Evolutionary conservation across 2,797 vertebrate genomes (phyloP).

Genomic region (Odontamblyopus lacepedii): DNA sequence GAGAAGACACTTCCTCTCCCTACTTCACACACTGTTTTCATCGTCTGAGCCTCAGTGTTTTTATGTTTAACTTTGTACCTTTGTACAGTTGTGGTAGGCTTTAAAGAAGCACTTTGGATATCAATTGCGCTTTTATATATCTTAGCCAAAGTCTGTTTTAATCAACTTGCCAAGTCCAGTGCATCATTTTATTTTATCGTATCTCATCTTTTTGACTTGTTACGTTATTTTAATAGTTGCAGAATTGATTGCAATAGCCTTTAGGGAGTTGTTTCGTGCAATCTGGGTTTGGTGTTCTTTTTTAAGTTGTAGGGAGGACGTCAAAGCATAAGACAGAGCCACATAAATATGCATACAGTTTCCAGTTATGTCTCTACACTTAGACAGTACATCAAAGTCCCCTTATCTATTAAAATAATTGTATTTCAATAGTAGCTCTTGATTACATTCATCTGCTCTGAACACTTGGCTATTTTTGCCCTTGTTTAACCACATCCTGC

Average conservation of each 20-base stretch:
- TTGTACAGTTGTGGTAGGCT: no score
- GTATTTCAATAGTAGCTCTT: conserved; percentile 23
- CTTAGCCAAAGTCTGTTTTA: no score
- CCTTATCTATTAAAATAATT: conserved; percentile 36
- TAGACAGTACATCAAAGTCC: not conserved
- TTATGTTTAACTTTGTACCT: not conserved
- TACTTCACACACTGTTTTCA: conserved; percentile 29
- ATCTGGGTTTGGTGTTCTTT: not conserved
- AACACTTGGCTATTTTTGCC: conserved; percentile 17
- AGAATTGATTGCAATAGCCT: not conserved
- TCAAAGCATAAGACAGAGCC: not conserved
- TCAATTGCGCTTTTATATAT: no score
- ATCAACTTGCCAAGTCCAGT: no score
- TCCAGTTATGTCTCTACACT: not conserved
- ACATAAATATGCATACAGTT: not conserved
- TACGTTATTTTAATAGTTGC: not conserved
- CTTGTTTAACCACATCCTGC: conserved; percentile 31
- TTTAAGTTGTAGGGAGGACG: not conserved
- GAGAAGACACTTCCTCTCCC: conserved; percentile 38
- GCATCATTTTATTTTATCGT: no score
- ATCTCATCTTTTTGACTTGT: no score
- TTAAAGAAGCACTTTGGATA: no score
- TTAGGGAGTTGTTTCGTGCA: not conserved
- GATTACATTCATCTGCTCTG: conserved; percentile 28
- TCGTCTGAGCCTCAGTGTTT: conserved; percentile 15